phyloP scores from a whole-genome alignment of 1,140 invertebrate genomes.

The Drosophila chauvacae region DNA sequence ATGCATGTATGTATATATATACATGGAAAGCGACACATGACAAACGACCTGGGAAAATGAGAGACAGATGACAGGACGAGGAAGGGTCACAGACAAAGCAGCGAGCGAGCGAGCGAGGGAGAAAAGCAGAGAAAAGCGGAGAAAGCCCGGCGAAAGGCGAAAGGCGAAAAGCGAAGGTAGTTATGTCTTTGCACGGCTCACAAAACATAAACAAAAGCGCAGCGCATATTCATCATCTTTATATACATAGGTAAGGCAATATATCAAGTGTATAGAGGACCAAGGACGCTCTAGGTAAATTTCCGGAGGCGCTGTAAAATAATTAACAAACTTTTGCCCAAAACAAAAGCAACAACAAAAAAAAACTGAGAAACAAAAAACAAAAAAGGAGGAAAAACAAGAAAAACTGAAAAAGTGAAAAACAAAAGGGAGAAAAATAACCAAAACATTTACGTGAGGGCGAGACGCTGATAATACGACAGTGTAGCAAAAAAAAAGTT shows the following conservation, averaged over 20 bases:
- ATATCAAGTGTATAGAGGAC: conserved; percentile 27
- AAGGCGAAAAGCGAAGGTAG: conserved; percentile 22
- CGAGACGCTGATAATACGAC: conserved; percentile 5
- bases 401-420: not conserved
- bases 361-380: not conserved
- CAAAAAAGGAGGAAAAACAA: not conserved
- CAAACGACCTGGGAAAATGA: conserved; percentile 36
- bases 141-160: conserved; percentile 6
- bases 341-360: not conserved
- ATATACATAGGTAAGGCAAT: conserved; percentile 22
- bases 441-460: conserved; percentile 18
- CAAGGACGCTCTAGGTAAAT: conserved; percentile 47
- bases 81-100: conserved; percentile 11
- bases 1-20: not conserved
- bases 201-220: conserved; percentile 56
- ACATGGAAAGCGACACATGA: conserved; percentile 10
- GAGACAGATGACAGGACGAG: conserved; percentile 11
- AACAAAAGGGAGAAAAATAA: conserved; percentile 18
- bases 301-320: conserved; percentile 52
- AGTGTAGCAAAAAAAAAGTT: conserved; percentile 11
- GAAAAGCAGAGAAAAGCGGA: not conserved
- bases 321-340: conserved; percentile 54
- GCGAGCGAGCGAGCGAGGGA: not conserved
- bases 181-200: conserved; percentile 21
- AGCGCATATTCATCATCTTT: conserved; percentile 24